A percentile compares a stretch with the other conserved stretches of the same genome.
Conservation (phyloP, 2,113 vertebrate genomes). For the Setophaga petechia region DNA sequence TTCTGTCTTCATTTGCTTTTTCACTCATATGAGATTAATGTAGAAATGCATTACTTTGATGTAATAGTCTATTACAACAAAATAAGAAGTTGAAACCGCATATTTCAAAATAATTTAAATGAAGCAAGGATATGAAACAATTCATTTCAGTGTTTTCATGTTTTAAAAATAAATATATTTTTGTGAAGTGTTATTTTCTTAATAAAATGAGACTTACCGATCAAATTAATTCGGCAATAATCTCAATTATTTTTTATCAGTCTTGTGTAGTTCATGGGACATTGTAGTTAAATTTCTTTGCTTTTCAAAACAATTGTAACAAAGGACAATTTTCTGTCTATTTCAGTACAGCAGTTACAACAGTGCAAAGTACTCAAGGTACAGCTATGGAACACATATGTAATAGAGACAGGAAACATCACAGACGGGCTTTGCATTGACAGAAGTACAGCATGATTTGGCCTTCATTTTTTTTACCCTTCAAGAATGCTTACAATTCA, state of each 20-base stretch:
- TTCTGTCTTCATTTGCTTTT: background rate
- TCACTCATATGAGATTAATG: background rate
- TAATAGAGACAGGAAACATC: background rate
- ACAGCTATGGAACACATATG: background rate
- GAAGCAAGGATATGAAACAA: background rate
- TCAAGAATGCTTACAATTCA: background rate
- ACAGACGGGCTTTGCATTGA: background rate
- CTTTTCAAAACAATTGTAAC: background rate
- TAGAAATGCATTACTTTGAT: background rate
- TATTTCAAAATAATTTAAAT: background rate
- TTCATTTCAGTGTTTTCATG: background rate
- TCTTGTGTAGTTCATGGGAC: background rate
- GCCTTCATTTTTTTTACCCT: background rate
- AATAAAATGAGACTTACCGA: background rate
- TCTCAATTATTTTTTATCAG: background rate
- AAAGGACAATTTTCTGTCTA: background rate
- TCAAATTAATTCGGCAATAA: background rate
- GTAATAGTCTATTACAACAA: background rate
- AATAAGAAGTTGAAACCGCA: fast-evolving
- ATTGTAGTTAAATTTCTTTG: background rate
- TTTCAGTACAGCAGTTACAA: background rate
- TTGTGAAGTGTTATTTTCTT: background rate
- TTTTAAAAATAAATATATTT: background rate
- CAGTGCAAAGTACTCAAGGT: background rate
- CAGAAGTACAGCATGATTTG: background rate